Evolutionary conservation across 2,888 invertebrate genomes (phyloP).

Genomic region (Microplitis deprimator): DNA sequence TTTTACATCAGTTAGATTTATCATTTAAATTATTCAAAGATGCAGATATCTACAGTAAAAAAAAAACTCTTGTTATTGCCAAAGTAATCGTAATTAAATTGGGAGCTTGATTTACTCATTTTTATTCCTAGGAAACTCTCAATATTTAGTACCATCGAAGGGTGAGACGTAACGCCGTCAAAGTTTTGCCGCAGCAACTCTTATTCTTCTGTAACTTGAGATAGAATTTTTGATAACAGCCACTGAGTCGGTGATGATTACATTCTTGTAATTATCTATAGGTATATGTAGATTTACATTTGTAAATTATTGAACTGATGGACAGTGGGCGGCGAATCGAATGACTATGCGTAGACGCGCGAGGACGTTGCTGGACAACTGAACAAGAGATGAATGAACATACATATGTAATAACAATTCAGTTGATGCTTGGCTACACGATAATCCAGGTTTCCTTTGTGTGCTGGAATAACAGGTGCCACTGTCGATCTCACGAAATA

Average conservation of each 20-base stretch:
- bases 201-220: neutral
- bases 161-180: too few species aligned
- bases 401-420: constrained; percentile 41
- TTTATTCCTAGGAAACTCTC: too few species aligned
- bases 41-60: too few species aligned
- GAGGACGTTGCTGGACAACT: constrained; percentile 17
- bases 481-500: constrained; percentile 43
- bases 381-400: constrained; percentile 35
- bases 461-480: constrained; percentile 42
- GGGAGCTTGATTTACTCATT: too few species aligned
- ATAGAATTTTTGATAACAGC: neutral
- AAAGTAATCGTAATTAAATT: neutral
- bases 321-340: constrained; percentile 30
- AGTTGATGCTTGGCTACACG: constrained; percentile 36
- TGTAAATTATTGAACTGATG: constrained; percentile 28
- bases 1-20: too few species aligned
- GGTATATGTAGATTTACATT: constrained; percentile 24
- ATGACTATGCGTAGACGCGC: constrained; percentile 19
- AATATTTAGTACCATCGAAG: too few species aligned
- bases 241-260: neutral
- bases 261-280: neutral
- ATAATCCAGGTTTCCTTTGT: constrained; percentile 38
- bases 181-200: too few species aligned
- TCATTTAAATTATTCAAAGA: too few species aligned
- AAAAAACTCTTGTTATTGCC: neutral